Evolutionary conservation across 2,888 invertebrate species (phyloP), one percentile per base, ranked within the genome.

Genomic region (Argynnis bischoffii): DNA sequence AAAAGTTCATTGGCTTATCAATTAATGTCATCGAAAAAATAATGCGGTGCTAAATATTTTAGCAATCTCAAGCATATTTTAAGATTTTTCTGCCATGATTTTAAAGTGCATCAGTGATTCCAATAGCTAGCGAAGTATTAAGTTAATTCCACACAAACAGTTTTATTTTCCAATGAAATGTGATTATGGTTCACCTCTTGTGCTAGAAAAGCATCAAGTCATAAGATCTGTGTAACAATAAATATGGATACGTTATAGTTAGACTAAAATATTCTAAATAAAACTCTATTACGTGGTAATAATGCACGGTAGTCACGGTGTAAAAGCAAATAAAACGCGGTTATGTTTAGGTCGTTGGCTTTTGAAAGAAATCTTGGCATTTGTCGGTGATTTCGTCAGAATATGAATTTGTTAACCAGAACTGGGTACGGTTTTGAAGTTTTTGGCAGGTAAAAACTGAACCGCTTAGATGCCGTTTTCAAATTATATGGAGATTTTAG

Each of bases 311-410:
- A 47, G 16, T 55, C 57, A 69, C 53, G 55, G 48, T 64, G 47
- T n/a, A 26, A n/a, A 59, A 67, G 67, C 72, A 76, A 71, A 69
- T 65, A 67, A 72, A 78, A 75, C 70, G 69, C 75, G 76, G 82
- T 73, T 70, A 74, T 74, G 77, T 79, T 69, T 79, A 86, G 90
- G 90, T 90, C 90, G 85, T 88, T 90, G 90, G 82, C 90, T 86
- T 86, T 85, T 81, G 76, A 83, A 87, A 88, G 85, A 88, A 88
- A 89, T 88, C 87, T 90, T 90, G 90, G 90, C 89, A 90, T 81
- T 81, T 76, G 81, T 77, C 79, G 72, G 76, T 80, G 84, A 85
- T 89, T 89, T 89, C 89, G 87, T 88, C 88, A 89, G 84, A 84
- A 81, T 79, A 79, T 82, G 84, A 85, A 85, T 86, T 85, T 83